phyloP scores from a whole-genome alignment of 2,888 invertebrate genomes.

The Seira ritae region DNA sequence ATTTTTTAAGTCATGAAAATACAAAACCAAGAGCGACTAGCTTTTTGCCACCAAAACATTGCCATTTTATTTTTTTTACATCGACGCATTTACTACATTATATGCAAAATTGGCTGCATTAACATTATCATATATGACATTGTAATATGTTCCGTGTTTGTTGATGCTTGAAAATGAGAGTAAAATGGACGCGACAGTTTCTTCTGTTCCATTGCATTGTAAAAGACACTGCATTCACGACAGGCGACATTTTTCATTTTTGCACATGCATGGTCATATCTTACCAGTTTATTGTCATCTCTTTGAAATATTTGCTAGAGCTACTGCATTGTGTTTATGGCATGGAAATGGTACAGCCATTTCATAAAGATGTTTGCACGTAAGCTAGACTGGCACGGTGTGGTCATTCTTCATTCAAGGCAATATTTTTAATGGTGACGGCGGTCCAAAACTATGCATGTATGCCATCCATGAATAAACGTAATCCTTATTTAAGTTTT shows the following conservation, averaged over 20 bases:
- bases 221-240: slow-evolving; percentile 21
- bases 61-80: too few species aligned
- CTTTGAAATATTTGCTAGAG: background rate
- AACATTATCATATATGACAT: too few species aligned
- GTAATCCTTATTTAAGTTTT: background rate
- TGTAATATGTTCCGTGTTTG: background rate
- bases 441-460: background rate
- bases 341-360: background rate
- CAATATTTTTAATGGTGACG: slow-evolving; percentile 21
- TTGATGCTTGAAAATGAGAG: background rate
- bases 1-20: too few species aligned
- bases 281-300: slow-evolving; percentile 4
- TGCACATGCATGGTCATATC: background rate
- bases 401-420: background rate
- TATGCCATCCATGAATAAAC: too few species aligned
- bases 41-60: too few species aligned
- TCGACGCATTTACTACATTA: too few species aligned
- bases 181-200: background rate
- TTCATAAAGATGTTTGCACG: background rate
- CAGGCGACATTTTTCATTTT: slow-evolving; percentile 17
- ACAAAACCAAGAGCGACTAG: too few species aligned
- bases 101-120: too few species aligned
- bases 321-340: background rate
- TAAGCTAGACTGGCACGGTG: slow-evolving; percentile 9
- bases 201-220: background rate